Evolutionary conservation across 2,797 vertebrate species (phyloP), one percentile per base, ranked within the genome.

Genomic region (Eutrigla gurnardus): DNA sequence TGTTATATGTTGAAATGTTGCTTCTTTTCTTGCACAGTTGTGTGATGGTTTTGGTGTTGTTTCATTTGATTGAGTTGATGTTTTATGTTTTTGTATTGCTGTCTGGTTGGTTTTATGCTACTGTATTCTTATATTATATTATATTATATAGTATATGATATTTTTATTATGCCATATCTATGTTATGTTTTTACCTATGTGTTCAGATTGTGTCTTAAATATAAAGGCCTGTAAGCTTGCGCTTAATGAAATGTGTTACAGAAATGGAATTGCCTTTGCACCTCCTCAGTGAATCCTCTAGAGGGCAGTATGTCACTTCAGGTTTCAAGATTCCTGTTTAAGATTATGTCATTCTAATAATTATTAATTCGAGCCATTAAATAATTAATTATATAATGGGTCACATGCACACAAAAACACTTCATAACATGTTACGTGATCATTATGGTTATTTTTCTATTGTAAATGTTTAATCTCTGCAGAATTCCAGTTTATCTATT

Each of bases 261-360:
- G 12, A 25, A 53, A 33, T 33, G 7, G 14, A 53, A 53, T 6
- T 7, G 25, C 12, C 50, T 32, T 14, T 53, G 52, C 65, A 82
- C 57, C 64, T 54, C 66, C 65, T 6, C 4, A 2, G 14, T 10
- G 6, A 43, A 8, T 85, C 86, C 92, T 81, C 58, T 60, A 78
- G 92, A 66, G 75, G 84, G 80, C 86, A 54, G 49, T 67, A 66
- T 83, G 40, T 7, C 43, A 70, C 65, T 49, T 10, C 4, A n/a
- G 17, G 15, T 35, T 3, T 60, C 57, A 0, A 25, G 8, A 53
- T 54, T 65, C 4, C 11, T 39, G 35, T 43, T 36, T 0, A 25
- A 33, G 17, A 39, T 52, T 46, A 7, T 17, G 15, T 8, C n/a
- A 62, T 57, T 43, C 39, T 1, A 70, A 13, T 7, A 9, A 6